Conservation (phyloP, 1,140 invertebrate genomes). For the Harlomillsia oculata region DNA sequence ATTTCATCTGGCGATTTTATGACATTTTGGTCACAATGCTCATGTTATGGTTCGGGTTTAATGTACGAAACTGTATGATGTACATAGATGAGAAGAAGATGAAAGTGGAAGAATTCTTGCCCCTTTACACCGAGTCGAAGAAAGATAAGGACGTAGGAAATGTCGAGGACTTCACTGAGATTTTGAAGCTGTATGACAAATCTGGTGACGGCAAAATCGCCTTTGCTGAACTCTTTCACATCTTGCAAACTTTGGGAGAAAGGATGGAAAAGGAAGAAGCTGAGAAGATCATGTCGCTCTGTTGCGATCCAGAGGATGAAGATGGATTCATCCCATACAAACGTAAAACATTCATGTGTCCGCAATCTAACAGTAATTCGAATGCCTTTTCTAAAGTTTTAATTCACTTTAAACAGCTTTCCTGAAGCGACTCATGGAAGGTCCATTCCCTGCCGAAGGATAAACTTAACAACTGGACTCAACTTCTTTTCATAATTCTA, state of each 20-base stretch:
- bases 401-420: background rate
- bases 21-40: no score
- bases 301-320: slow-evolving; percentile 83
- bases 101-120: slow-evolving; percentile 92
- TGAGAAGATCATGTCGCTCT: slow-evolving; percentile 71
- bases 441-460: background rate
- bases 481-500: no score
- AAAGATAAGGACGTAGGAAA: slow-evolving; percentile 95
- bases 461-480: no score
- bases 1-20: no score
- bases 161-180: slow-evolving; percentile 98
- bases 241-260: slow-evolving; percentile 86
- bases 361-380: background rate
- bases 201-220: slow-evolving; percentile 94
- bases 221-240: slow-evolving; percentile 91
- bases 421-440: slow-evolving; percentile 8
- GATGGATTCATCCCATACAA: slow-evolving; percentile 89
- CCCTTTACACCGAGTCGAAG: slow-evolving; percentile 90
- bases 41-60: no score
- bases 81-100: slow-evolving; percentile 61
- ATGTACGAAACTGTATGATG: no score
- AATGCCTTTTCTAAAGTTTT: background rate
- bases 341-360: slow-evolving; percentile 82
- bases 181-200: slow-evolving; percentile 98
- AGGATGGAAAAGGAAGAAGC: slow-evolving; percentile 69